Evolutionary conservation across 2,797 vertebrate species (phyloP), one percentile per base, ranked within the genome.

Genomic region (Eleutherodactylus coqui): DNA sequence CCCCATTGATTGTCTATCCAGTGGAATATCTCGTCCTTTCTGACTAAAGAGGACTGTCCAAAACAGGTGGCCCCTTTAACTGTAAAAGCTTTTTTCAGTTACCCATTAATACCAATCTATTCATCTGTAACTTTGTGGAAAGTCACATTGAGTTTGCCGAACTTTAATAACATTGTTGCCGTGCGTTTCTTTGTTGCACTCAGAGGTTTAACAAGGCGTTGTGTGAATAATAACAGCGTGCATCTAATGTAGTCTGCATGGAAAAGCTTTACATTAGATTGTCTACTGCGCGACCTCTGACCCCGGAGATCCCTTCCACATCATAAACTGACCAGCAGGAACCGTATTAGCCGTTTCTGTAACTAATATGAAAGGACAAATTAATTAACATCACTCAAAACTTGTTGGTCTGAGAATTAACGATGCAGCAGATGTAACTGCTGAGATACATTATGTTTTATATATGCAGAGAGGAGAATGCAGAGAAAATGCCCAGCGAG

Each of bases 381-480:
- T 84, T 77, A 76, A 84, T 84, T 84, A 67, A 53, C 73, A 84
- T 76, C 72, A 84, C 73, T 76, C 82, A 77, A 34, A 64, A 76
- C 62, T 60, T 51, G 58, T 8, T 38, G 14, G 24, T 77, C 24
- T 17, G 60, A 75, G 45, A 73, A 77, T 84, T 84, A 76, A 77
- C 29, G 83, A 84, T 84, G 83, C 83, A 77, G 83, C 43, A 67
- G 83, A 76, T 84, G 73, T 77, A 77, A 45, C 55, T 64, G 41
- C 58, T n/a, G 82, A 21, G 49, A 49, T 67, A 53, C 73, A 76
- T 84, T 84, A 84, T 64, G 58, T 51, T 67, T 77, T 62, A 73
- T 83, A 73, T 77, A 51, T 41, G 53, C 49, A 27, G 4, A 64
- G 6, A 47, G 19, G 17, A 47, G 43, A 49, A 36, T 32, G 38